These are phyloP conservation scores for Cephus rjabovi DNA, from an alignment of 2,888 invertebrate species.

Conservation along the genomic window DNA sequence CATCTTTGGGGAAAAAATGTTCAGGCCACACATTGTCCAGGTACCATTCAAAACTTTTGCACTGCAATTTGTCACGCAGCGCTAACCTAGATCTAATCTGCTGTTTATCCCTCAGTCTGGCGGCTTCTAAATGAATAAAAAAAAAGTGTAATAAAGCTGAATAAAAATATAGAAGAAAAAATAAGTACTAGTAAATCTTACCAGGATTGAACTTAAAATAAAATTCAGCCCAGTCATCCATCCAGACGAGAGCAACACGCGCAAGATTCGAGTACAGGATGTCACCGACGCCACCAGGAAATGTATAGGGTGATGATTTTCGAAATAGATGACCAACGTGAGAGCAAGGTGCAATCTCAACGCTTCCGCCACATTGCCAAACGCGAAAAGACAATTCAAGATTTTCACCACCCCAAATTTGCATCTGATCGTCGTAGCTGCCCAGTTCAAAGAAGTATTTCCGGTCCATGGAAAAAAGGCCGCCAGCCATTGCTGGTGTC, in stretches of 20 bases:
- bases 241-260: slow-evolving; percentile 95
- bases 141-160: slow-evolving; percentile 9
- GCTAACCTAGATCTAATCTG: slow-evolving; percentile 73
- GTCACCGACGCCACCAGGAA: slow-evolving; percentile 90
- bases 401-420: slow-evolving; percentile 99
- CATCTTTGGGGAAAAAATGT: slow-evolving; percentile 91
- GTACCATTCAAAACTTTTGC: slow-evolving; percentile 94
- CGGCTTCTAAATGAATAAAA: slow-evolving; percentile 69
- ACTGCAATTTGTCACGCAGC: slow-evolving; percentile 78
- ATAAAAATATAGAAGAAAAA: slow-evolving; percentile 5
- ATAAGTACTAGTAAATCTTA: slow-evolving; percentile 38
- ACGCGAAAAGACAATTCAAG: slow-evolving; percentile 96
- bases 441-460: slow-evolving; percentile 90
- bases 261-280: slow-evolving; percentile 92
- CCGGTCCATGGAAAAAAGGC: slow-evolving; percentile 89
- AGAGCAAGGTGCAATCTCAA: slow-evolving; percentile 93
- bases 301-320: slow-evolving; percentile 93
- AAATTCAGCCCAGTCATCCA: slow-evolving; percentile 97
- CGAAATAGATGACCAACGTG: slow-evolving; percentile 95
- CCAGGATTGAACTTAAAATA: slow-evolving; percentile 87
- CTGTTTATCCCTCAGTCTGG: slow-evolving; percentile 72
- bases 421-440: slow-evolving; percentile 77
- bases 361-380: slow-evolving; percentile 94
- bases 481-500: slow-evolving; percentile 95
- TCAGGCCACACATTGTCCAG: slow-evolving; percentile 95